Evolutionary conservation across 92 coral and sea anemone species (phyloP), one percentile per base, ranked within the genome.

Genomic region (Epizoanthus stellaris): DNA sequence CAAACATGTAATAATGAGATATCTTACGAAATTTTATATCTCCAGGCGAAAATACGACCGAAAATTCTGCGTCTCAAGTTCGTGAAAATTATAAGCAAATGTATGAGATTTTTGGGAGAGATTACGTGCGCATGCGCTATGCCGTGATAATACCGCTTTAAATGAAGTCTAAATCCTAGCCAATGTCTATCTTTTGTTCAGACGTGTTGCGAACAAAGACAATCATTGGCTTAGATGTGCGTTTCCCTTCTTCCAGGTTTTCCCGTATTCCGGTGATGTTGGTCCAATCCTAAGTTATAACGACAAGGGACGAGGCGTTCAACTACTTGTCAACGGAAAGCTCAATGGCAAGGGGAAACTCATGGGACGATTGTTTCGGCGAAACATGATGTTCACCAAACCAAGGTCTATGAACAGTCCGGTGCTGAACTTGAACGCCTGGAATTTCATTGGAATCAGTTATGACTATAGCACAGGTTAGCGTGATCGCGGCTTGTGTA

Each of bases 371-470:
- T 81, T 92, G 53, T 81, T 87, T 40, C 80, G 73, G 54, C 81
- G 89, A 75, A 71, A 73, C 36, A 11, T 73, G 45, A 0, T 34
- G 19, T 21, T 19, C 5, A 60, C 95, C 19, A 1, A n/a, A 3
- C 81, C 87, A 74, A 20, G 85, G 25, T 47, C 38, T 5, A 77
- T 75, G 64, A 43, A 40, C 21, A 70, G 56, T 40, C 30, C 57
- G 17, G 88, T 85, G 57, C 76, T 92, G 30, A 85, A 75, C 30
- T 20, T 89, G 47, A 80, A 62, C 4, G 75, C 71, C 10, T 92
- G 95, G 95, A 92, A 92, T 75, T 89, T 84, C 72, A 85, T 89
- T 66, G 95, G 95, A 30, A 91, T 89, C 16, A 83, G 93, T 3
- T 92, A 92, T 14, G 89, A 92, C 82, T 80, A 87, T 82, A 69